A percentile compares a stretch with the other conserved stretches of the same genome.
Evolutionary conservation across 1,140 invertebrate genomes (phyloP).

Genomic region (Drosophila simulans): DNA sequence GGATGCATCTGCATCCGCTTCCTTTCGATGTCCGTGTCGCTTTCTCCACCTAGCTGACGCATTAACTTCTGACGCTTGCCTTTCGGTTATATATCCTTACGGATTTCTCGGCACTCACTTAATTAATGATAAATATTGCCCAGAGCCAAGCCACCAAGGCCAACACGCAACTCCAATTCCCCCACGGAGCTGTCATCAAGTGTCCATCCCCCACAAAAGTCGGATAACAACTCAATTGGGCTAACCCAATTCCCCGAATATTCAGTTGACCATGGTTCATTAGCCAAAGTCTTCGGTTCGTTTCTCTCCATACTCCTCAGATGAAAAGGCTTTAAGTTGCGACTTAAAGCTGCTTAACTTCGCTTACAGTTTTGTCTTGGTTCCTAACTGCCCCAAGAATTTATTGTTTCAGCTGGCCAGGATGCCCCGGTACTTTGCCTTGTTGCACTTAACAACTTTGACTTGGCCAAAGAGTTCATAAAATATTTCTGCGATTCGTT

Average conservation of each 20-base stretch:
- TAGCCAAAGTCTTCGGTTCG: background rate
- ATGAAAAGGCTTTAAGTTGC: background rate
- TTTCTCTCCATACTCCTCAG: background rate
- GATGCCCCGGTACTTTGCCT: conserved; percentile 5
- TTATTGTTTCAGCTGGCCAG: conserved; percentile 57
- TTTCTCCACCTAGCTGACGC: conserved; percentile 20
- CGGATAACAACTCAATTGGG: conserved; percentile 33
- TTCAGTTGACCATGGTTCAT: conserved; percentile 16
- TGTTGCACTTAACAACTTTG: conserved; percentile 47
- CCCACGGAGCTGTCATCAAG: conserved; percentile 13
- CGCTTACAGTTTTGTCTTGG: background rate
- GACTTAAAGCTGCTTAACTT: conserved; percentile 19
- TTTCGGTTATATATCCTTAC: conserved; percentile 28
- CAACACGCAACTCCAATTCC: conserved; percentile 3
- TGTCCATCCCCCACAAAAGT: conserved; percentile 8
- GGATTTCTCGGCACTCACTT: conserved; percentile 54
- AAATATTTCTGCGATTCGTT: conserved; percentile 49
- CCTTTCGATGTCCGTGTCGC: conserved; percentile 12
- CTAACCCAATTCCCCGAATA: conserved; percentile 29
- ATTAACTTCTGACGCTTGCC: conserved; percentile 42
- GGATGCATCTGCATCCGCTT: conserved; percentile 42
- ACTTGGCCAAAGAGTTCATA: conserved; percentile 29
- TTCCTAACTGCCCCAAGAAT: conserved; percentile 6
- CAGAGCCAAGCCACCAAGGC: conserved; percentile 7
- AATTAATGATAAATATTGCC: conserved; percentile 78